Evolutionary conservation across 2,113 vertebrate genomes (phyloP).

Genomic region (Trematomus loennbergii): DNA sequence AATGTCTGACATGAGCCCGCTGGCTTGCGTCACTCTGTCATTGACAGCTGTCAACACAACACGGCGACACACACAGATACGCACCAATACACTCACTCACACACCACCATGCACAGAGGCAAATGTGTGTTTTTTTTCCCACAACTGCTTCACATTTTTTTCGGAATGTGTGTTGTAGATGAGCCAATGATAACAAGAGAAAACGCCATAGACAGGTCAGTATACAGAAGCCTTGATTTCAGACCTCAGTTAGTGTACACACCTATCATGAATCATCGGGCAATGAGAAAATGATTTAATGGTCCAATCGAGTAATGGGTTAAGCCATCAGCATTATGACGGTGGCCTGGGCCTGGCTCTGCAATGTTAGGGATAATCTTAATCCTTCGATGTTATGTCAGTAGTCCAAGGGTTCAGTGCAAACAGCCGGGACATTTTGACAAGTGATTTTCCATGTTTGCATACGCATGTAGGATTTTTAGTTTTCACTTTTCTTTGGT

Average conservation of each 20-base stretch:
- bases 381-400: conserved; percentile 78
- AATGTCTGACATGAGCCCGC: conserved; percentile 81
- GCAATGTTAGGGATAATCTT: conserved; percentile 80
- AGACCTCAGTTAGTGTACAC: conserved; percentile 43
- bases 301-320: conserved; percentile 78
- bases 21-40: conserved; percentile 82
- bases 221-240: conserved; percentile 8
- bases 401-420: conserved; percentile 74
- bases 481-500: conserved; percentile 7
- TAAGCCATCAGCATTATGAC: conserved; percentile 77
- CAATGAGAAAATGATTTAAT: conserved; percentile 70
- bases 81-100: conserved; percentile 30
- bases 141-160: conserved; percentile 22
- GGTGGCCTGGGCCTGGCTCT: conserved; percentile 61
- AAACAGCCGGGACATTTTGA: conserved; percentile 66
- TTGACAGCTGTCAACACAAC: conserved; percentile 84
- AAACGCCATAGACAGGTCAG: not conserved
- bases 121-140: conserved; percentile 22
- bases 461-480: conserved; percentile 37
- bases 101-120: conserved; percentile 9
- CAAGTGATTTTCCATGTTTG: conserved; percentile 62
- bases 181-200: conserved; percentile 5
- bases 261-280: conserved; percentile 55
- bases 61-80: conserved; percentile 47
- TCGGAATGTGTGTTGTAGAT: conserved; percentile 34